A percentile compares a stretch with the other conserved stretches of the same genome.
These are phyloP conservation scores for Oscheius sp. DNA, from an alignment of 2,888 invertebrate species.

Conservation along the genomic window DNA sequence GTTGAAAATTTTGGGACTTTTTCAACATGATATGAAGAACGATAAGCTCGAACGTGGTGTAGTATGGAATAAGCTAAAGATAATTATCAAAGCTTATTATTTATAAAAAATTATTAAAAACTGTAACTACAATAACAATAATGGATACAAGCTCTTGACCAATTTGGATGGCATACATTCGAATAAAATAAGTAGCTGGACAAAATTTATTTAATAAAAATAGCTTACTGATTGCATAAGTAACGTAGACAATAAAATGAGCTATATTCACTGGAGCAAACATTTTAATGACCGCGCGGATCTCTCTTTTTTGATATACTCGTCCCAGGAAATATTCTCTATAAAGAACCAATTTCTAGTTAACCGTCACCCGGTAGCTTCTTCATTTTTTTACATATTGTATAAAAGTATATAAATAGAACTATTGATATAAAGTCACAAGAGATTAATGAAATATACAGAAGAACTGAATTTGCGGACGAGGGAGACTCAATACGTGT, in stretches of 20 bases:
- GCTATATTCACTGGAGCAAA: slow-evolving; percentile 17
- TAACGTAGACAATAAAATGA: slow-evolving; percentile 5
- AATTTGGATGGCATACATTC: not conserved
- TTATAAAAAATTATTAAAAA: not conserved
- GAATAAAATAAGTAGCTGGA: not conserved
- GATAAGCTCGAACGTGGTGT: slow-evolving; percentile 11
- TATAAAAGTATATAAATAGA: slow-evolving; percentile 5
- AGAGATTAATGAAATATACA: not conserved
- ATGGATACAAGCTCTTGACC: not conserved
- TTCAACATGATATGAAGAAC: slow-evolving; percentile 12
- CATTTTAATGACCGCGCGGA: slow-evolving; percentile 8
- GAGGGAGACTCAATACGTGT: slow-evolving; percentile 1
- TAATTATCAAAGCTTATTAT: not conserved
- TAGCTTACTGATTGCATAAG: slow-evolving; percentile 1
- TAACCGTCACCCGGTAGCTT: not conserved
- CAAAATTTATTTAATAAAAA: not conserved
- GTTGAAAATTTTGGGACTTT: not conserved
- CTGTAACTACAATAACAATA: slow-evolving; percentile 3
- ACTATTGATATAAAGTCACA: slow-evolving; percentile 13
- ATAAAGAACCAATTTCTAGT: not conserved
- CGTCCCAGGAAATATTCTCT: slow-evolving; percentile 13
- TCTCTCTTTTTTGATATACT: slow-evolving; percentile 6
- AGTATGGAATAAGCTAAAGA: slow-evolving; percentile 13
- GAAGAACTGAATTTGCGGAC: not conserved
- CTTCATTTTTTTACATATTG: not conserved